Percentiles rank a stretch among this genome's conserved stretches.
These are phyloP conservation scores for Sebastolobus altivelis DNA, from an alignment of 2,797 vertebrate species.

Conservation along the genomic window DNA sequence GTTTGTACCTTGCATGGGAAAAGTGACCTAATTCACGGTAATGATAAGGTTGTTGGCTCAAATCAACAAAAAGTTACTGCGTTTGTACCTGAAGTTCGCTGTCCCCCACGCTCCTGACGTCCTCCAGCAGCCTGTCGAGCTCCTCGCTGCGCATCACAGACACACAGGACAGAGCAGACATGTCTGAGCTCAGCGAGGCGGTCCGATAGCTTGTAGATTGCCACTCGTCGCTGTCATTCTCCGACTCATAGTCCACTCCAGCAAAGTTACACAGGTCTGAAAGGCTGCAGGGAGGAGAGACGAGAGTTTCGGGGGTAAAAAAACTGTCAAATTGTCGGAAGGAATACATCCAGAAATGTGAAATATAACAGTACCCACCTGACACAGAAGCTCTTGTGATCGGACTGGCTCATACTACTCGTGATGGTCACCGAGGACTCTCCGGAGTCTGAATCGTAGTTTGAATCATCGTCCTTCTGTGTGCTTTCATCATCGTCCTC, in stretches of 20 bases:
- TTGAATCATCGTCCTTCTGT: conserved; percentile 81
- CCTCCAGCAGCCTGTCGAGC: conserved; percentile 85
- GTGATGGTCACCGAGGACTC: conserved; percentile 86
- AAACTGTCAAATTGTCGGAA: not conserved
- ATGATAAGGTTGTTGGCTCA: not conserved
- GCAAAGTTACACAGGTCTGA: conserved; percentile 84
- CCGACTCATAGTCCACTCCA: conserved; percentile 77
- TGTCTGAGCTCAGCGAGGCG: conserved; percentile 84
- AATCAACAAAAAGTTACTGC: not conserved
- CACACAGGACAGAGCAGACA: conserved; percentile 84
- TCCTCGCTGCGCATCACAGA: conserved; percentile 84
- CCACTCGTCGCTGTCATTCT: conserved; percentile 74
- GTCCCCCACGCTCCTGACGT: conserved; percentile 82
- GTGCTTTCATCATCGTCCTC: conserved; percentile 79
- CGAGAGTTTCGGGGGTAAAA: not conserved
- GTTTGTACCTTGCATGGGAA: not conserved
- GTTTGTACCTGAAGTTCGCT: conserved; percentile 78
- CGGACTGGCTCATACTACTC: conserved; percentile 83
- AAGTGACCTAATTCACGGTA: not conserved
- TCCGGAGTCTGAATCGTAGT: conserved; percentile 86
- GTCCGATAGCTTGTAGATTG: conserved; percentile 62
- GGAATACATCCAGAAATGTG: not conserved
- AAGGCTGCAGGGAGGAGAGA: conserved; percentile 69
- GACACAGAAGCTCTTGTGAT: conserved; percentile 83
- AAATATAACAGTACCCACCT: conserved; percentile 75